phyloP scores from a whole-genome alignment of 2,113 vertebrate species.

The Campylomormyrus numenius region DNA sequence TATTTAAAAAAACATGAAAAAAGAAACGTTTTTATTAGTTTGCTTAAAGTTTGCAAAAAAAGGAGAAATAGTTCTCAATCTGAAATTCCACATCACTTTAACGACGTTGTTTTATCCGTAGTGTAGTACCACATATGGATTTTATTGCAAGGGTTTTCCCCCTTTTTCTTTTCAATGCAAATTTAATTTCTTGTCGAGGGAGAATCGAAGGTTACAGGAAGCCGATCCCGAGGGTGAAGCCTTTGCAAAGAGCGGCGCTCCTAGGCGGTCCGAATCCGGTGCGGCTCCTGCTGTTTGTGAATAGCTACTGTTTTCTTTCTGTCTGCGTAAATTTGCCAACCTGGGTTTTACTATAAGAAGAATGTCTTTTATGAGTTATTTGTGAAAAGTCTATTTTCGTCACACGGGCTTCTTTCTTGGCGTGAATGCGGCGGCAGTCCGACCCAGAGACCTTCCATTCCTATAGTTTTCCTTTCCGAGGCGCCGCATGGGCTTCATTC shows the following conservation, averaged over 20 bases:
- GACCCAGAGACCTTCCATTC: slow-evolving; percentile 6
- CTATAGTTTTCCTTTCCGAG: slow-evolving; percentile 12
- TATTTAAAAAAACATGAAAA: slow-evolving; percentile 50
- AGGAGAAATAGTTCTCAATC: slow-evolving; percentile 46
- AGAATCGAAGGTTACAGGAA: slow-evolving; percentile 39
- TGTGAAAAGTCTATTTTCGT: not conserved
- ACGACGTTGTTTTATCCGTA: slow-evolving; percentile 36
- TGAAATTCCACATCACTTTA: slow-evolving; percentile 39
- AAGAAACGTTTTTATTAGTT: slow-evolving; percentile 44
- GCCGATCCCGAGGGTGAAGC: not conserved
- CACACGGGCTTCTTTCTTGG: not conserved
- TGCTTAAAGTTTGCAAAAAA: slow-evolving; percentile 35
- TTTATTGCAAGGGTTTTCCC: slow-evolving; percentile 20
- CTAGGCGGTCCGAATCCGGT: not conserved
- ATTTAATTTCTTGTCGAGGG: slow-evolving; percentile 39
- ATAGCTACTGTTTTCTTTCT: not conserved
- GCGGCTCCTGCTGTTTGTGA: not conserved
- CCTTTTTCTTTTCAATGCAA: slow-evolving; percentile 27
- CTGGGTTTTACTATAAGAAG: slow-evolving; percentile 10
- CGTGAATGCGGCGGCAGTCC: not conserved
- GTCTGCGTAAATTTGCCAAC: slow-evolving; percentile 1
- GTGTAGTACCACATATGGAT: slow-evolving; percentile 45
- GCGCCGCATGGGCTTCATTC: not conserved
- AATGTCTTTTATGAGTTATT: not conserved
- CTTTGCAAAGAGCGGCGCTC: not conserved